These are phyloP conservation scores for Temnothorax ravouxi DNA, from an alignment of 2,888 invertebrate species.

Conservation along the genomic window DNA sequence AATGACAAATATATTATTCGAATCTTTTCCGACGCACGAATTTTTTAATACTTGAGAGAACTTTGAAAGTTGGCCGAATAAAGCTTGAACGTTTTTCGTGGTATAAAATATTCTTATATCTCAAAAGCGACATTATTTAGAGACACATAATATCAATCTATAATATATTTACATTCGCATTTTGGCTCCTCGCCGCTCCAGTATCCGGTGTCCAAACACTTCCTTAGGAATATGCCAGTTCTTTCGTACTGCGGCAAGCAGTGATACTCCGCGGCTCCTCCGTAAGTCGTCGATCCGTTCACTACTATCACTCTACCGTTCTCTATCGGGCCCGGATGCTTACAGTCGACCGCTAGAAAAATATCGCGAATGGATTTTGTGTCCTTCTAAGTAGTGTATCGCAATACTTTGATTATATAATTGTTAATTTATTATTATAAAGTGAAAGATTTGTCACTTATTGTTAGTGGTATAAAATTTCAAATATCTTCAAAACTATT, in stretches of 20 bases:
- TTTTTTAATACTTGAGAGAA: not conserved
- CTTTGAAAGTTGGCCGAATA: not conserved
- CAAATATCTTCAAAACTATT: not conserved
- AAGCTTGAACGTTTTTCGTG: not conserved
- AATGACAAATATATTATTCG: not conserved
- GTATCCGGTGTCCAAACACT: constrained; percentile 93
- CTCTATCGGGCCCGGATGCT: constrained; percentile 92
- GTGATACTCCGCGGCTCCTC: constrained; percentile 95
- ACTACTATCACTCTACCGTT: constrained; percentile 95
- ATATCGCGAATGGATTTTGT: constrained; percentile 12
- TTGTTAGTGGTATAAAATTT: not conserved
- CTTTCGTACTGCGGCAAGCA: constrained; percentile 95
- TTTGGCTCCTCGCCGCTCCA: constrained; percentile 96
- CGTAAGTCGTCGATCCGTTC: constrained; percentile 94
- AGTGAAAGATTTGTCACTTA: not conserved
- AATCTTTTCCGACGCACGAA: not conserved
- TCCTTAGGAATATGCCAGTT: constrained; percentile 93
- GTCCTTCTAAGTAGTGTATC: not conserved
- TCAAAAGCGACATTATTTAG: not conserved
- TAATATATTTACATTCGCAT: constrained; percentile 89
- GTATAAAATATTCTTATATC: not conserved
- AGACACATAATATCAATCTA: not conserved
- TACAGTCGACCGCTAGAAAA: constrained; percentile 93
- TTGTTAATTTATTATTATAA: constrained; percentile 8
- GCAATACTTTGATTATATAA: not conserved